Evolutionary conservation across 2,888 invertebrate genomes (phyloP), one percentile per base, ranked within the genome.

Genomic region (Alcis repandata): DNA sequence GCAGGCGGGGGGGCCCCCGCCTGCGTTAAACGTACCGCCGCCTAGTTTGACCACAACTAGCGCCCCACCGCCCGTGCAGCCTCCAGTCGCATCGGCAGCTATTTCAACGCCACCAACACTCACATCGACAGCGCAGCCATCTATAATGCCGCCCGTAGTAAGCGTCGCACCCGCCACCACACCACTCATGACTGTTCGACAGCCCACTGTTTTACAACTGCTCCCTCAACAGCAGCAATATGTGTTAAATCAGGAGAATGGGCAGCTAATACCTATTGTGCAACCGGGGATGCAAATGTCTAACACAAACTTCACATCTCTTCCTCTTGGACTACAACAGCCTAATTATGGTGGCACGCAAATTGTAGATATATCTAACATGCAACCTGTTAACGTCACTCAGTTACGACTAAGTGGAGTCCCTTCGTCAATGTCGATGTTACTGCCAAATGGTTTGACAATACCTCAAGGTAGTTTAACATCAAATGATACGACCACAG

Each of bases 361-460:
- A 68, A 77, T 92, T 58, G 88, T 93, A 13, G 93, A 93, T 75
- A 78, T 93, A 70, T 90, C 92, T 9, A 89, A 77, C 66, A 91
- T 93, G 90, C 93, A 93, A 68, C 93, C 92, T 0, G 87, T 92
- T 1, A 93, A 92, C 78, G 89, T 92, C 0, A 92, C 92, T 11
- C 93, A 92, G 59, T 73, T 93, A 41, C 70, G 93, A 32, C 70
- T 93, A 43, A 91, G 91, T 69, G 91, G 92, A 19, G 91, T 90
- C 1, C 92, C 92, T 2, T 89, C 91, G 38, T 91, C 93, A 15
- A 92, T 93, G 92, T 92, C 92, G 40, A 93, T 92, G 92, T 87
- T 93, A 70, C 76, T 92, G 40, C 92, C 91, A 0, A 93, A 92
- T 76, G 90, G 92, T 0, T 67, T 91, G 1, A 75, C 87, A 10